These are phyloP conservation scores for Onychorhynchus coronatus DNA, from an alignment of 2,113 vertebrate species.

Conservation along the genomic window DNA sequence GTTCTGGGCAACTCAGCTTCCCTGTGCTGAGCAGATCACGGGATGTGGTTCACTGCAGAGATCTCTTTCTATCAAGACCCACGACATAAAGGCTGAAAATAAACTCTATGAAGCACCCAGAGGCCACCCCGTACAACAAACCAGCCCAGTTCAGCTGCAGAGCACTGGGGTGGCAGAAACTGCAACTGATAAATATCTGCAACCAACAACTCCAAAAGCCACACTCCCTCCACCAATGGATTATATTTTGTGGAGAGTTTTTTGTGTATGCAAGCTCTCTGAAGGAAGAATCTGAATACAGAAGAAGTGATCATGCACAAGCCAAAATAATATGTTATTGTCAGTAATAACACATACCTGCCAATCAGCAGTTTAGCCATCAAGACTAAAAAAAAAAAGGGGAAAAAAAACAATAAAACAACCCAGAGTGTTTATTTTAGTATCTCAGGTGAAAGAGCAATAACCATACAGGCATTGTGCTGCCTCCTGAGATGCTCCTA, in stretches of 20 bases:
- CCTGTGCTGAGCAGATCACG: not conserved
- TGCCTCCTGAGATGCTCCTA: not conserved
- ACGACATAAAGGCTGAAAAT: not conserved
- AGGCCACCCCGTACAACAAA: not conserved
- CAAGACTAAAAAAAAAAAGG: not conserved
- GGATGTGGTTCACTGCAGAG: not conserved
- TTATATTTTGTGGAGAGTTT: not conserved
- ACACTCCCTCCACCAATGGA: not conserved
- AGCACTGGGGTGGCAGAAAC: not conserved
- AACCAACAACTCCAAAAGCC: not conserved
- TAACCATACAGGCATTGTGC: not conserved
- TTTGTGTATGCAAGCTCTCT: not conserved
- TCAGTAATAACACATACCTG: not conserved
- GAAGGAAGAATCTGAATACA: not conserved
- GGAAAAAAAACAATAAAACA: not conserved
- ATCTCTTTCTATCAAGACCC: not conserved
- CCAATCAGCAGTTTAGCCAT: not conserved
- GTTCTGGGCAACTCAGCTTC: not conserved
- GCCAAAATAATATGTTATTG: not conserved
- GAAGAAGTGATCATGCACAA: not conserved
- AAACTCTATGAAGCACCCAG: not conserved
- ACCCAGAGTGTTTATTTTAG: not conserved
- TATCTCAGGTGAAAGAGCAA: not conserved
- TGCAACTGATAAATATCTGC: not conserved
- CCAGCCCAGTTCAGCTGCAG: not conserved